Evolutionary conservation across 2,888 invertebrate species (phyloP), one percentile per base, ranked within the genome.

Genomic region (Notocelia uddmanniana): DNA sequence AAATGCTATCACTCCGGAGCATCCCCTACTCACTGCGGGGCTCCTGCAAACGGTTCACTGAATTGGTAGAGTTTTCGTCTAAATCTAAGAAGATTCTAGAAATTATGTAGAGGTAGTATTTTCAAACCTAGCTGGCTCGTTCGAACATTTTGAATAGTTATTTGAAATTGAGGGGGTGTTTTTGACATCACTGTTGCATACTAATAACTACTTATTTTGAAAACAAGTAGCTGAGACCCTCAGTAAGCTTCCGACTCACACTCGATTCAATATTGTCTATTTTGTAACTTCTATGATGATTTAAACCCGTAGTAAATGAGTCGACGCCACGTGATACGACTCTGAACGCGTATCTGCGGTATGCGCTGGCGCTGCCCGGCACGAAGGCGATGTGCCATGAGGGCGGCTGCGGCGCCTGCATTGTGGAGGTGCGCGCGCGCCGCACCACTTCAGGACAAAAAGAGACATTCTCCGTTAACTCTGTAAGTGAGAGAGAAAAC

Each of bases 321-420:
- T 78, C 83, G 13, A 80, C 91, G 0, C 87, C 89, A 0, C 91
- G 94, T 0, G 89, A 94, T 45, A 96, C 95, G 1, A 90, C 95
- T 0, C 87, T 96, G 11, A 96, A 95, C 76, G 91, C 94, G 0
- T 96, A 95, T 80, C 88, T 96, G 9, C 92, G 96, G 13, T 94
- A 96, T 45, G 83, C 90, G 75, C 91, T 95, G 10, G 89, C 91
- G 13, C 85, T 96, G 23, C 95, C 94, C 0, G 96, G 96, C 13
- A 96, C 96, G 0, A 96, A 96, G 81, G 93, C 93, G 0, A 91
- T 91, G 91, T 92, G 92, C 73, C 86, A 84, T 50, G 89, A 91
- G 74, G 92, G 92, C 0, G 90, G 90, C 15, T 92, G 92, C 67
- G 92, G 92, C 3, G 82, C 86, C 11, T 92, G 92, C 77, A 83